These are phyloP conservation scores for Lycopodina hypogea DNA, from an alignment of 37 sponge, comb jelly and placozoan species.

Conservation along the genomic window DNA sequence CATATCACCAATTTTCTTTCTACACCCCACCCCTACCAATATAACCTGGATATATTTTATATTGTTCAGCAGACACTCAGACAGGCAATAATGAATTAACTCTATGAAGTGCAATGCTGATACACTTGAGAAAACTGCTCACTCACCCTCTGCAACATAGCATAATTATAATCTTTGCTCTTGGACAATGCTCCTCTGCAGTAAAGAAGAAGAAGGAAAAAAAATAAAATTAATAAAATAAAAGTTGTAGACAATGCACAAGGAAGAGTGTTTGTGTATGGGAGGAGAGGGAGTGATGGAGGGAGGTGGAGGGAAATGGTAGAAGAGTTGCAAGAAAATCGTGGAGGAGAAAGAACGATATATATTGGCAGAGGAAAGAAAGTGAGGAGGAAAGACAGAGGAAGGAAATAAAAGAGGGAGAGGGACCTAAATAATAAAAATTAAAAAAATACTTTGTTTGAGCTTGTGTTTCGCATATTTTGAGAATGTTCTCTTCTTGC, in stretches of 20 bases:
- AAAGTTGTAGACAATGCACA: no score
- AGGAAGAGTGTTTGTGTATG: background rate
- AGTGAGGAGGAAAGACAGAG: background rate
- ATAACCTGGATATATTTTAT: no score
- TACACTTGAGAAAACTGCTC: no score
- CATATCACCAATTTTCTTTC: no score
- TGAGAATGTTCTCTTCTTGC: constrained; percentile 26
- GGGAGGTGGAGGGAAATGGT: no score
- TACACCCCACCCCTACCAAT: no score
- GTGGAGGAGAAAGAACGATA: background rate
- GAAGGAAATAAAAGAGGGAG: background rate
- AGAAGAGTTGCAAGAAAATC: no score
- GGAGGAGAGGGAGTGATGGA: no score
- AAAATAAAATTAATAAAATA: no score
- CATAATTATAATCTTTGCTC: constrained; percentile 1
- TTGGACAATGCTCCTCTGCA: background rate
- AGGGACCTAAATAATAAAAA: background rate
- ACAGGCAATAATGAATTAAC: no score
- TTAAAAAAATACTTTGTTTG: constrained; percentile 8
- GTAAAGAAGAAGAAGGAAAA: background rate
- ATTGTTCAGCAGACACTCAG: no score
- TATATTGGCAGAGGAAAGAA: background rate
- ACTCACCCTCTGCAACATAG: constrained; percentile 2
- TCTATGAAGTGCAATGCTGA: no score
- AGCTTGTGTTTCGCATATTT: constrained; percentile 16